Base-by-base conservation (phyloP, 2,113 vertebrate species). In the Bungarus multicinctus region DNA sequence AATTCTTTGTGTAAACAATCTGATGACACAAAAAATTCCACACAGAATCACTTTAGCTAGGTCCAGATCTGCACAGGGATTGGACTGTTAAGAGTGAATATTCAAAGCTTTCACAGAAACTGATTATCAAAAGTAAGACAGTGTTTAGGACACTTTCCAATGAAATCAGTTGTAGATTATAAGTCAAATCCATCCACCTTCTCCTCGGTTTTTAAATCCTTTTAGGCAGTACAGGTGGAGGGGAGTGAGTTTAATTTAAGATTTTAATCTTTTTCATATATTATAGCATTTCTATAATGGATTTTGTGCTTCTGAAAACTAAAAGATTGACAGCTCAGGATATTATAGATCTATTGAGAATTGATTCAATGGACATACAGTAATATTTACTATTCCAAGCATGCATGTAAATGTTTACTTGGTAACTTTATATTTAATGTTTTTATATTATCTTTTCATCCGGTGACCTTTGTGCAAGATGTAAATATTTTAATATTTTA, bases 261-360 rank as follows among this genome's bases (percentile, higher is more conserved):
- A 98, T 97, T 97, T 97, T 97, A 97, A 97, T 98, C 96, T 97
- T 97, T 97, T 96, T 95, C 95, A 96, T 97, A 97, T 95, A 97
- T 97, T 97, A 97, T 81, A 96, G 96, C 96, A 96, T 96, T 97
- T 96, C 95, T 97, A 94, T 97, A 97, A 97, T 97, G 96, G 97
- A 97, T 97, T 97, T 97, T 97, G 95, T 97, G 96, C 94, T 95
- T 95, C 95, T 97, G 96, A 96, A 97, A 97, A 97, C 92, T 95
- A 96, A 96, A 96, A 97, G 97, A 97, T 93, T 97, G 97, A 97
- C 96, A 97, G 97, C 95, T 94, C 91, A 95, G 92, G 94, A 94
- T 97, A 97, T 96, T 96, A 97, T 94, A 95, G 96, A 96, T 97
- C 97, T 98, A 97, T 97, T 98, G 97, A 96, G 95, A 94, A 95